A percentile compares a stretch with the other conserved stretches of the same genome.
Evolutionary conservation across 2,888 invertebrate species (phyloP).

Genomic region (Stictocephala bisonia): DNA sequence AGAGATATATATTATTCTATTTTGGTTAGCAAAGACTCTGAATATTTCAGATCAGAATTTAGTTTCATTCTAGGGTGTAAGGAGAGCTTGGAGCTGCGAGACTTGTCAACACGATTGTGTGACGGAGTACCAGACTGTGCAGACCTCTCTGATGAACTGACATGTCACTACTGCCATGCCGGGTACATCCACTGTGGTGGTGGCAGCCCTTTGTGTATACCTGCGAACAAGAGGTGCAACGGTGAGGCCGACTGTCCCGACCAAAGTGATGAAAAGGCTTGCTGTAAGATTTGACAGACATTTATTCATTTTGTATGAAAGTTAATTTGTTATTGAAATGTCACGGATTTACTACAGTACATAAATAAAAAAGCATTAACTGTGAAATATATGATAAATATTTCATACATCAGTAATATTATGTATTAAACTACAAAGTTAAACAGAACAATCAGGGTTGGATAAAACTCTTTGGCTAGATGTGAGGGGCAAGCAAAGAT

Average conservation of each 20-base stretch:
- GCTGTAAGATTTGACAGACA: constrained; percentile 81
- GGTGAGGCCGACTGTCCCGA: constrained; percentile 87
- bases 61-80: constrained; percentile 73
- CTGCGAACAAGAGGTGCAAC: constrained; percentile 78
- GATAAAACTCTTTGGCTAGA: too few species aligned
- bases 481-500: too few species aligned
- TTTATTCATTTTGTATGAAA: too few species aligned
- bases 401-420: too few species aligned
- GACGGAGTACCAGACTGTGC: constrained; percentile 90
- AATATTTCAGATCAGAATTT: too few species aligned
- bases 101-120: constrained; percentile 81
- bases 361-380: too few species aligned
- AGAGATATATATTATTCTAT: neutral
- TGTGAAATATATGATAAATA: too few species aligned
- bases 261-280: constrained; percentile 87
- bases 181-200: constrained; percentile 83
- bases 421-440: too few species aligned
- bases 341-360: too few species aligned
- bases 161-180: constrained; percentile 81
- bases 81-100: constrained; percentile 77
- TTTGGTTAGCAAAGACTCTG: too few species aligned
- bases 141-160: constrained; percentile 83
- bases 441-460: too few species aligned
- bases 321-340: too few species aligned
- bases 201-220: constrained; percentile 77